phyloP scores from a whole-genome alignment of 2,797 vertebrate genomes.

The Karalla daura region DNA sequence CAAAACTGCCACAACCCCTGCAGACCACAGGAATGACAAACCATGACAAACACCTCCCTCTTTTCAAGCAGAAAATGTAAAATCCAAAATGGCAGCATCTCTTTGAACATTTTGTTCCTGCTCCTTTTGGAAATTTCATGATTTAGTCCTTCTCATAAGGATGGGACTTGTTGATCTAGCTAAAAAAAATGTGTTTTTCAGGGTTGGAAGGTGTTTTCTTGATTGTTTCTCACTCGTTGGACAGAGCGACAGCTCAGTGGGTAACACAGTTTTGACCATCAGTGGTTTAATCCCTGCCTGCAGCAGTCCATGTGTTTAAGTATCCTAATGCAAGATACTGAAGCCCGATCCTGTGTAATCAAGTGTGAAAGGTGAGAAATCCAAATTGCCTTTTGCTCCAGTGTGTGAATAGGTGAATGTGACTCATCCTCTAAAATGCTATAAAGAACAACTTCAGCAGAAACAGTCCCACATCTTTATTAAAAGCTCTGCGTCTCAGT shows the following conservation, averaged over 20 bases:
- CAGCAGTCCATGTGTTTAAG: too few relatives aligned
- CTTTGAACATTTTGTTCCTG: constrained; percentile 1
- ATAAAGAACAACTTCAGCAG: too few relatives aligned
- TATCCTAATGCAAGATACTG: too few relatives aligned
- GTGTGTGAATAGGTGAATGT: too few relatives aligned
- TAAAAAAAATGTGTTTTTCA: background rate
- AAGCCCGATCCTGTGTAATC: too few relatives aligned
- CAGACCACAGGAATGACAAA: too few relatives aligned
- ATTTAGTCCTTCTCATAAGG: background rate
- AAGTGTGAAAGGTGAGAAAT: too few relatives aligned
- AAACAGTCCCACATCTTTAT: constrained; percentile 44
- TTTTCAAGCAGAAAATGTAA: background rate
- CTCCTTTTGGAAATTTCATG: background rate
- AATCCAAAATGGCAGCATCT: background rate
- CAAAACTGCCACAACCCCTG: too few relatives aligned
- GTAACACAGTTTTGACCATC: too few relatives aligned
- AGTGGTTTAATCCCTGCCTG: too few relatives aligned
- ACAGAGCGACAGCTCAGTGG: background rate
- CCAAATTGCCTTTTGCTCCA: too few relatives aligned
- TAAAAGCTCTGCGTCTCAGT: constrained; percentile 54
- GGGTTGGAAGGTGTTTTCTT: background rate
- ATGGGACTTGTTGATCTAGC: background rate
- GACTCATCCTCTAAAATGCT: too few relatives aligned
- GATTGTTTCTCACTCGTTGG: background rate
- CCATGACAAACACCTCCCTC: background rate